Percentiles rank a stretch among this genome's conserved stretches.
Conservation (phyloP, 2,888 invertebrate genomes). For the Phyllotreta striolata region DNA sequence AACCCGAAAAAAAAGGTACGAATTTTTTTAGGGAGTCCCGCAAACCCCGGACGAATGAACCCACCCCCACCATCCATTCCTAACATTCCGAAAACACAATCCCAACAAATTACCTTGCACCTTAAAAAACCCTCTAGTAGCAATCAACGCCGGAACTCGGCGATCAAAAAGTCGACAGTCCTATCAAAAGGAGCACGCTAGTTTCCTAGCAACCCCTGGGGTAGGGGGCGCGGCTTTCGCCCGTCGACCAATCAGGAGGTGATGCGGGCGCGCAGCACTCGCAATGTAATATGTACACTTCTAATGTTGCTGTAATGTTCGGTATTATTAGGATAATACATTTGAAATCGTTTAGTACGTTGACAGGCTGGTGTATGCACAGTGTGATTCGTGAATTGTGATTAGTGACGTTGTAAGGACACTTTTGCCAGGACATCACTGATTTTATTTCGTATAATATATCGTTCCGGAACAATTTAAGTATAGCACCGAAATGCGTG, state of each 20-base stretch:
- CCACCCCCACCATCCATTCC: slow-evolving; percentile 20
- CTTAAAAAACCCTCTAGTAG: slow-evolving; percentile 36
- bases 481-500: slow-evolving; percentile 38
- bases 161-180: slow-evolving; percentile 50
- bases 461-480: no score
- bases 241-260: slow-evolving; percentile 53
- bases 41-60: slow-evolving; percentile 7
- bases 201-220: slow-evolving; percentile 55
- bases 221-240: slow-evolving; percentile 53
- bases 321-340: slow-evolving; percentile 63
- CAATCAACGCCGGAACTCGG: slow-evolving; percentile 38
- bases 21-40: slow-evolving; percentile 2
- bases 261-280: slow-evolving; percentile 55
- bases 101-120: slow-evolving; percentile 38
- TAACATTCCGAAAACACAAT: slow-evolving; percentile 35
- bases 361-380: slow-evolving; percentile 51
- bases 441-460: no score
- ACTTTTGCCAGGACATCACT: no score
- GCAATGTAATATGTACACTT: slow-evolving; percentile 60
- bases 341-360: slow-evolving; percentile 62
- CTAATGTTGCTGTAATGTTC: slow-evolving; percentile 63
- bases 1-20: background rate
- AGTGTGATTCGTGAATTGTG: slow-evolving; percentile 25
- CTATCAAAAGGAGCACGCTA: slow-evolving; percentile 44
- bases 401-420: slow-evolving; percentile 7